These are phyloP conservation scores for Pempheris klunzingeri DNA, from an alignment of 2,797 vertebrate species.

Conservation along the genomic window DNA sequence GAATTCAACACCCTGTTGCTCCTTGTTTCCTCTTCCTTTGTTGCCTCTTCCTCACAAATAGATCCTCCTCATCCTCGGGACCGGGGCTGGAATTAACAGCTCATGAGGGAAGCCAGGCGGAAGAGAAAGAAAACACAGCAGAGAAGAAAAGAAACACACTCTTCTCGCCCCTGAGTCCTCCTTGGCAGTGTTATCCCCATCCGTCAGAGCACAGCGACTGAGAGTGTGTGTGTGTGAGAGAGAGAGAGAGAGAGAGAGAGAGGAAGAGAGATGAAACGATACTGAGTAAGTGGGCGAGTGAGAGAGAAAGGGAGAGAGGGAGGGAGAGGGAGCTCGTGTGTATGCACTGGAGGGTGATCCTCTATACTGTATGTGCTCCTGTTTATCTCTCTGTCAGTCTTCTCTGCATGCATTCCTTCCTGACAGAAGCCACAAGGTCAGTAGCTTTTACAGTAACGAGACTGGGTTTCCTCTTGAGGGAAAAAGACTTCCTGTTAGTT, in stretches of 20 bases:
- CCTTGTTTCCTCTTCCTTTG: constrained; percentile 70
- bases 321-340: constrained; percentile 50
- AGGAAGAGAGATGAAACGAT: constrained; percentile 64
- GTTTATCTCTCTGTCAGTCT: constrained; percentile 71
- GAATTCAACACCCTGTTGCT: constrained; percentile 80
- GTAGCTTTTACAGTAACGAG: constrained; percentile 67
- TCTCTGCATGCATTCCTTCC: constrained; percentile 66
- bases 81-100: constrained; percentile 64
- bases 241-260: constrained; percentile 33
- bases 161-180: constrained; percentile 76
- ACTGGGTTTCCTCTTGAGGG: constrained; percentile 60
- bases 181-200: constrained; percentile 79
- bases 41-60: constrained; percentile 72
- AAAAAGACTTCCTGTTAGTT: constrained; percentile 71
- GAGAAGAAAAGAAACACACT: constrained; percentile 74
- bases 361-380: constrained; percentile 61
- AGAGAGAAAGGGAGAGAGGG: constrained; percentile 54
- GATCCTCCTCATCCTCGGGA: constrained; percentile 76
- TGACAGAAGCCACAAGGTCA: constrained; percentile 70
- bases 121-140: constrained; percentile 69
- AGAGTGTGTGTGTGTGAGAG: constrained; percentile 56
- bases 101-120: constrained; percentile 66
- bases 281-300: constrained; percentile 69
- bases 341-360: constrained; percentile 68
- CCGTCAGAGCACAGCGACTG: constrained; percentile 75